These are phyloP conservation scores for Erythrocercus mccallii DNA, from an alignment of 2,113 vertebrate species.

Conservation along the genomic window DNA sequence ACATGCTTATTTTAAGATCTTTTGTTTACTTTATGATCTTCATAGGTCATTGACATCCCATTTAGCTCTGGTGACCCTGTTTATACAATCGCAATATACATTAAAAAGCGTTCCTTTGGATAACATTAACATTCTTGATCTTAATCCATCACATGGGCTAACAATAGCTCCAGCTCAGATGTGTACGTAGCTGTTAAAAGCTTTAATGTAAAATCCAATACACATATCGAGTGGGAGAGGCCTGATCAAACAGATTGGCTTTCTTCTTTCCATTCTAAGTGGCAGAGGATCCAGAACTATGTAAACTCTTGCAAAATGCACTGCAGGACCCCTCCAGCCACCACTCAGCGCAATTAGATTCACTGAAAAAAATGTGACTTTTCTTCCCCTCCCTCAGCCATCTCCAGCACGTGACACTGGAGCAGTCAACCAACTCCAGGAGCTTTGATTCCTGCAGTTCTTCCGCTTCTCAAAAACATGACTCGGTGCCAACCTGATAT, in stretches of 20 bases:
- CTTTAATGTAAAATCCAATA: constrained; percentile 77
- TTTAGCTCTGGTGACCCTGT: constrained; percentile 85
- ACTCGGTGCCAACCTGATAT: background rate
- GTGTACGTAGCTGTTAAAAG: constrained; percentile 77
- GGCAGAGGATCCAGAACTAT: constrained; percentile 63
- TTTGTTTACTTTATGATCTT: constrained; percentile 87
- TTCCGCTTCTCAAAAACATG: background rate
- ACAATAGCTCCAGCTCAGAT: constrained; percentile 79
- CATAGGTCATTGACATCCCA: constrained; percentile 85
- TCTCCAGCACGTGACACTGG: fast-evolving
- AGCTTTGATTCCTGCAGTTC: background rate
- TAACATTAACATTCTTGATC: constrained; percentile 86
- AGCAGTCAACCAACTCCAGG: background rate
- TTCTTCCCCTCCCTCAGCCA: background rate
- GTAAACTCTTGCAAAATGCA: constrained; percentile 57
- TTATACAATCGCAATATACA: constrained; percentile 85
- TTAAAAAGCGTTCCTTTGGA: constrained; percentile 81
- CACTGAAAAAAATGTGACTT: background rate
- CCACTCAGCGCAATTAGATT: background rate
- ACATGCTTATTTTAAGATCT: constrained; percentile 83
- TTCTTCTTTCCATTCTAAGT: constrained; percentile 71
- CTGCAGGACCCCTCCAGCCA: background rate
- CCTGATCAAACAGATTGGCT: constrained; percentile 79
- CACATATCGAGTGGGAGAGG: constrained; percentile 68
- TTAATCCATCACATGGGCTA: constrained; percentile 83